These are phyloP conservation scores for Lasioglossum marginatum DNA, from an alignment of 2,888 invertebrate genomes.

Conservation along the genomic window DNA sequence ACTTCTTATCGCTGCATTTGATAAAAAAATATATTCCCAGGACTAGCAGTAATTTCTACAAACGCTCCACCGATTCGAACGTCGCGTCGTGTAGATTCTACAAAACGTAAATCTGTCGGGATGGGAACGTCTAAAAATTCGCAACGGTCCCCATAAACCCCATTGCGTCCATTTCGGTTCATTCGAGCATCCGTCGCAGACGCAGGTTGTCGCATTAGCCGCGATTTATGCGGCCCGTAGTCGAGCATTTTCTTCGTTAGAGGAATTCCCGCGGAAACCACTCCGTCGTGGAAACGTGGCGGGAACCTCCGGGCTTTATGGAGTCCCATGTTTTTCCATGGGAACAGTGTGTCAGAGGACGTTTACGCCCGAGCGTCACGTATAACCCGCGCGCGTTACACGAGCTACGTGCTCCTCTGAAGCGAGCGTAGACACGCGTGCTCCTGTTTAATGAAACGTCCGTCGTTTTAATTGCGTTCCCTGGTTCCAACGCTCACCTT, in stretches of 20 bases:
- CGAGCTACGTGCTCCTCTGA: conserved; percentile 6
- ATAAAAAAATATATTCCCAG: no score
- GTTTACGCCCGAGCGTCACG: conserved; percentile 30
- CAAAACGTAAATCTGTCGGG: no score
- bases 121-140: no score
- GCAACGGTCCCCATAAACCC: no score
- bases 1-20: no score
- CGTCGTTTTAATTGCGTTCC: conserved; percentile 2
- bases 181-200: neutral
- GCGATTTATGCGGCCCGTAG: conserved; percentile 14
- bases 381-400: conserved; percentile 14
- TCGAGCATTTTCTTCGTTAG: conserved; percentile 28
- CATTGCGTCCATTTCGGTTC: no score
- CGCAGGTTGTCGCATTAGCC: conserved; percentile 6
- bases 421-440: neutral
- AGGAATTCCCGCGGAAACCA: conserved; percentile 6
- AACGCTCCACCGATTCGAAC: no score
- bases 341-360: neutral
- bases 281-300: neutral
- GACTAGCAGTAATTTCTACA: no score
- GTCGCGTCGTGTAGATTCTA: no score
- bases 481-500: neutral
- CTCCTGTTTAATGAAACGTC: neutral
- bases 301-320: conserved; percentile 29
- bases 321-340: conserved; percentile 45